Evolutionary conservation across 2,888 invertebrate genomes (phyloP).

Genomic region (Mactromeris polynyma): DNA sequence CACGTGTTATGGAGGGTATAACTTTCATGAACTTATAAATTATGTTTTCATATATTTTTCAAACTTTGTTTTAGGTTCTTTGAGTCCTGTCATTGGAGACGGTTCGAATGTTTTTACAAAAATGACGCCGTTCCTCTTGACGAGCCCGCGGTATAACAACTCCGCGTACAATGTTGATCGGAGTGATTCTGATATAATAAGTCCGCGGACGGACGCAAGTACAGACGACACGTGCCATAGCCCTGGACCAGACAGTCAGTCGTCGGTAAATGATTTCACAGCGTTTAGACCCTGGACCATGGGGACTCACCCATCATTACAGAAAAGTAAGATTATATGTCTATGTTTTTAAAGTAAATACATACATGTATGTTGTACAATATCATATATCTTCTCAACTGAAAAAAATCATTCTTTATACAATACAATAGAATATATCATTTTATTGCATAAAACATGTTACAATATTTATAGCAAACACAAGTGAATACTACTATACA

Average conservation of each 20-base stretch:
- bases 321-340: slow-evolving; percentile 4
- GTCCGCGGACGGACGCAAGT: not conserved
- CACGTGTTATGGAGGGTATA: too few relatives aligned
- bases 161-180: not conserved
- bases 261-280: slow-evolving; percentile 55
- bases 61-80: not conserved
- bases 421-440: too few relatives aligned
- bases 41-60: not conserved
- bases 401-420: too few relatives aligned
- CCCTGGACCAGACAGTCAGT: not conserved
- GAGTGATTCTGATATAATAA: not conserved
- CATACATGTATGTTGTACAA: too few relatives aligned
- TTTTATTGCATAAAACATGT: too few relatives aligned
- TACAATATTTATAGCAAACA: too few relatives aligned
- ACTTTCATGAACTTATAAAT: too few relatives aligned
- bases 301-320: not conserved
- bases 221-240: slow-evolving; percentile 11
- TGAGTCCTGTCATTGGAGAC: not conserved
- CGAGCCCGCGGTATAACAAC: not conserved
- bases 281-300: slow-evolving; percentile 72
- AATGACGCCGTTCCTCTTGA: not conserved
- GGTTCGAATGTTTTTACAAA: not conserved
- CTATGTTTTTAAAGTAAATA: not conserved
- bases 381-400: too few relatives aligned
- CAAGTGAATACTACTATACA: too few relatives aligned